Evolutionary conservation across 1,140 invertebrate genomes (phyloP).

Genomic region (Rhopalosiphum maidis): DNA sequence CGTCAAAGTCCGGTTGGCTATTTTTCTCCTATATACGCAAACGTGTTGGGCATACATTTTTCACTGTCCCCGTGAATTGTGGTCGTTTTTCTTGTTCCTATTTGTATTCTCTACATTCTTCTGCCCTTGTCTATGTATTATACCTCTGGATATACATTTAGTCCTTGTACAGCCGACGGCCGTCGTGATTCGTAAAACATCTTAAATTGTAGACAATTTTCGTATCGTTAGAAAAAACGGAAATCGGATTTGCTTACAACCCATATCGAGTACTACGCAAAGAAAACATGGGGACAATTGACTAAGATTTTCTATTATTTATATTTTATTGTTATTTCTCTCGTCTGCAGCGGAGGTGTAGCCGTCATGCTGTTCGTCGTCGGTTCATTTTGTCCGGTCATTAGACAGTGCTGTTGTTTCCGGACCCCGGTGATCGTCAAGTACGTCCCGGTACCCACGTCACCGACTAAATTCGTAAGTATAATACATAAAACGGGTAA

Average conservation of each 20-base stretch:
- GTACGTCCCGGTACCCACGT: constrained; percentile 48
- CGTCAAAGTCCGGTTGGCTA: neutral
- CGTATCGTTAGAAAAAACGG: too few species aligned
- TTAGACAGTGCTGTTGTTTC: constrained; percentile 48
- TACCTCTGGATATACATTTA: too few species aligned
- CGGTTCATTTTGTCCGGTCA: constrained; percentile 50
- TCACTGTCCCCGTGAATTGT: too few species aligned
- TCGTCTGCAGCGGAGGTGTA: constrained; percentile 22
- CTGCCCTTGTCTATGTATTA: too few species aligned
- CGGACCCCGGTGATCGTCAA: constrained; percentile 33
- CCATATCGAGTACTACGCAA: too few species aligned
- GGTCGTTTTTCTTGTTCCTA: too few species aligned
- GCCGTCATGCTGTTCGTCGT: constrained; percentile 40
- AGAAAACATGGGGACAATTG: neutral
- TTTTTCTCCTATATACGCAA: neutral
- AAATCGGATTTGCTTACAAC: too few species aligned
- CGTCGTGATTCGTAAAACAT: too few species aligned
- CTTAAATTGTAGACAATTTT: too few species aligned
- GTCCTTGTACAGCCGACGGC: too few species aligned
- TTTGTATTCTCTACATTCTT: too few species aligned
- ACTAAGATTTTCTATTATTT: neutral
- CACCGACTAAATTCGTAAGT: constrained; percentile 46
- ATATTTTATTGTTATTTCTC: neutral
- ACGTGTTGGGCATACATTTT: neutral
- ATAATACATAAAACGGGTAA: neutral